Evolutionary conservation across 1,140 invertebrate genomes (phyloP).

Genomic region (Acromyrmex charruanus): DNA sequence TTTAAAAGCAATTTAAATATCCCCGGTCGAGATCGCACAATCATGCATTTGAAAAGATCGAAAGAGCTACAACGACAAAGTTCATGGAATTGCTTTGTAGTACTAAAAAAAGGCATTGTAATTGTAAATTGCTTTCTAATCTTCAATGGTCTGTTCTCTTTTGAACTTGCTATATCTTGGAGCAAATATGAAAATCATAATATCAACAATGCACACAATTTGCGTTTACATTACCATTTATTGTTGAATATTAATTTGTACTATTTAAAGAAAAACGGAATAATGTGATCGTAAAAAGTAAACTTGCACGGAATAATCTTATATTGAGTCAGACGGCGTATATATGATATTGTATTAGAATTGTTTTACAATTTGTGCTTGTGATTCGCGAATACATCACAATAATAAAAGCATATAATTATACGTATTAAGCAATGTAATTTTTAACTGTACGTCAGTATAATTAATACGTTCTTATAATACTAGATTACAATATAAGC

Average conservation of each 20-base stretch:
- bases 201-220: conserved; percentile 13
- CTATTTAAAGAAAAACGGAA: background rate
- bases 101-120: conserved; percentile 43
- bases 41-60: conserved; percentile 41
- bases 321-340: background rate
- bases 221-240: background rate
- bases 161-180: background rate
- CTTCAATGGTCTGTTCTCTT: conserved; percentile 5
- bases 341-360: background rate
- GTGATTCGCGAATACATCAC: background rate
- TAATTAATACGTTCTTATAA: background rate
- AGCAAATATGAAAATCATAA: conserved; percentile 21
- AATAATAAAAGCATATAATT: background rate
- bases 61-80: background rate
- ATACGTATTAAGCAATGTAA: background rate
- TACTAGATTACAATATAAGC: background rate
- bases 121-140: conserved; percentile 50
- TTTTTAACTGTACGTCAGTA: background rate
- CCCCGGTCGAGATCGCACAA: background rate
- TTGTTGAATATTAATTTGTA: background rate
- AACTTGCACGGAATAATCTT: background rate
- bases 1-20: conserved; percentile 30
- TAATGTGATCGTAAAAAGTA: background rate
- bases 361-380: background rate
- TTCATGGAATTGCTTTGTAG: conserved; percentile 34